Base-by-base conservation (phyloP, 2,888 invertebrate species). In the Periphyllus acericola region DNA sequence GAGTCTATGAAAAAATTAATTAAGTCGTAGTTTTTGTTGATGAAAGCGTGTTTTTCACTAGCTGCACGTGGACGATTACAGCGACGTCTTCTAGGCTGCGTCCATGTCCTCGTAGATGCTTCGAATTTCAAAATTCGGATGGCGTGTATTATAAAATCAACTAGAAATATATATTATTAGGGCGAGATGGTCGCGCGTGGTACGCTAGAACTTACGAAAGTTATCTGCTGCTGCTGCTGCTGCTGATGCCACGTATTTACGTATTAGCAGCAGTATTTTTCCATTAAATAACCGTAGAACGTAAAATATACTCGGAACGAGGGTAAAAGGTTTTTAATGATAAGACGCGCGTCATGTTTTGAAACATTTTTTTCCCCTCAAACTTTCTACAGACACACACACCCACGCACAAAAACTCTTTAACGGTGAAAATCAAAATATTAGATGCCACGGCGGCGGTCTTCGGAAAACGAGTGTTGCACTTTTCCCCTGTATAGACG, bases 251-350 rank as follows among this genome's bases (percentile, higher is more conserved):
- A 14, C 14, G 14, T 46, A 46, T n/a, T n/a, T n/a, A n/a, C n/a
- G 46, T 46, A 14, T 46, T 46, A 46, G 14, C 2, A 14, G 29
- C 29, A 68, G 68, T 68, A 68, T 68, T 68, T 68, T 68, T 68
- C 60, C 60, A 79, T 79, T 60, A 60, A 79, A 79, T n/a, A 60
- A 60, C 78, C n/a, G n/a, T 60, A n/a, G 11, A 79, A 36, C 55
- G 60, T 60, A 60, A 60, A 36, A 60, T 3, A 6, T 79, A 79
- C 60, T 79, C 36, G n/a, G 55, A 60, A 60, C 17, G 66, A 4
- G 40, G 9, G 21, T 81, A 81, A 81, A 68, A 81, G 29, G 66
- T 68, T 46, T 80, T 81, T 81, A 81, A 81, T 66, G 68, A 68
- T 81, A 40, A 81, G 80, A 81, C 66, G 60, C 60, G 60, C 60